These are phyloP conservation scores for Neomorphus geoffroyi DNA, from an alignment of 2,797 vertebrate genomes.

Conservation along the genomic window DNA sequence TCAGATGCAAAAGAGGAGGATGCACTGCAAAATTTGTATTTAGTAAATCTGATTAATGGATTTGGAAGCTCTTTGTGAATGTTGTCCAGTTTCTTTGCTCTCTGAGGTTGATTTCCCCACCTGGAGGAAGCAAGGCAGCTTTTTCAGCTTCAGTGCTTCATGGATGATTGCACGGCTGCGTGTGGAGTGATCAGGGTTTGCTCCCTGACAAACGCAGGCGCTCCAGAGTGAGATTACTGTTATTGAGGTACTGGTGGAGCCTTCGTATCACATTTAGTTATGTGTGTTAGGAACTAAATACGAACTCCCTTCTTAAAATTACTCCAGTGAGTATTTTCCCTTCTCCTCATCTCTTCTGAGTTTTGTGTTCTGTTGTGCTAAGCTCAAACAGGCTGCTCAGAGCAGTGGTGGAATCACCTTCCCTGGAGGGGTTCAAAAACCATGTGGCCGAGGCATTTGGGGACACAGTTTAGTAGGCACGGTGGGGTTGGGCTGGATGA, in stretches of 20 bases:
- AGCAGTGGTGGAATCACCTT: too few species aligned
- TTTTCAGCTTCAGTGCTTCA: background rate
- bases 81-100: background rate
- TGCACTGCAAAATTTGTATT: fast-evolving
- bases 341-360: background rate
- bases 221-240: background rate
- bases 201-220: background rate
- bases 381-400: background rate
- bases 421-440: too few species aligned
- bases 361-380: background rate
- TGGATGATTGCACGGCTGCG: background rate
- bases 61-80: background rate
- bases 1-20: background rate
- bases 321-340: background rate
- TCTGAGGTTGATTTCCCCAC: background rate
- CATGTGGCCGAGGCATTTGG: too few species aligned
- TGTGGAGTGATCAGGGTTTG: background rate
- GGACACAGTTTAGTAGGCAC: too few species aligned
- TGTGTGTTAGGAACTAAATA: background rate
- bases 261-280: background rate
- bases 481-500: too few species aligned
- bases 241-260: background rate
- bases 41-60: background rate
- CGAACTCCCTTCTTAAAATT: background rate
- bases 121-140: background rate